Conservation (phyloP, 23 tunicate genomes). For the Botrylloides violaceus region DNA sequence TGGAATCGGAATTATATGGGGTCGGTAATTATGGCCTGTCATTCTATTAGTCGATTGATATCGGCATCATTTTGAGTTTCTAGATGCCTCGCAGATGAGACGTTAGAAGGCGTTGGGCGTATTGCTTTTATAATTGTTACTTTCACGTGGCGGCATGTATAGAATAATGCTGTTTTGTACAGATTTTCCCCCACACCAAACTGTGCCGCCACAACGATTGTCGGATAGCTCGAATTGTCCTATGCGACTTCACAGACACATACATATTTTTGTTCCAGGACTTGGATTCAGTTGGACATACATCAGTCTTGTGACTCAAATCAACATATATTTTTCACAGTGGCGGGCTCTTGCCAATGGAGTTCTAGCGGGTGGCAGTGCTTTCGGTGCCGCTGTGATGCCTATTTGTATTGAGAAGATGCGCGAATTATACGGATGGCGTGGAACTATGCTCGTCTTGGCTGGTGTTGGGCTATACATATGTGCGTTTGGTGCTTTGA, state of each 20-base stretch:
- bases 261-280: conserved; percentile 22
- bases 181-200: too few species aligned
- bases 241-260: too few species aligned
- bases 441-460: conserved; percentile 34
- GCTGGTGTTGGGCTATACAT: conserved; percentile 40
- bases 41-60: too few species aligned
- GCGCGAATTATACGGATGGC: conserved; percentile 39
- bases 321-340: conserved; percentile 30
- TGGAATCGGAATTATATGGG: conserved; percentile 31
- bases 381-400: conserved; percentile 19
- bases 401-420: conserved; percentile 35
- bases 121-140: too few species aligned
- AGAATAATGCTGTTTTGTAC: too few species aligned
- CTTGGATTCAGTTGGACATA: conserved; percentile 30
- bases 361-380: conserved; percentile 26
- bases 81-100: too few species aligned
- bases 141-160: too few species aligned
- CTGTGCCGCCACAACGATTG: too few species aligned
- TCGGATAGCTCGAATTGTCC: too few species aligned
- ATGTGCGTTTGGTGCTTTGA: conserved; percentile 36
- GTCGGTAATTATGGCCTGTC: too few species aligned
- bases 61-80: too few species aligned
- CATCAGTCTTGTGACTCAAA: conserved; percentile 26
- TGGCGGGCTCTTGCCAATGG: conserved; percentile 44
- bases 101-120: too few species aligned